Base-by-base conservation (phyloP, 2,888 invertebrate species). In the Melieria picta region DNA sequence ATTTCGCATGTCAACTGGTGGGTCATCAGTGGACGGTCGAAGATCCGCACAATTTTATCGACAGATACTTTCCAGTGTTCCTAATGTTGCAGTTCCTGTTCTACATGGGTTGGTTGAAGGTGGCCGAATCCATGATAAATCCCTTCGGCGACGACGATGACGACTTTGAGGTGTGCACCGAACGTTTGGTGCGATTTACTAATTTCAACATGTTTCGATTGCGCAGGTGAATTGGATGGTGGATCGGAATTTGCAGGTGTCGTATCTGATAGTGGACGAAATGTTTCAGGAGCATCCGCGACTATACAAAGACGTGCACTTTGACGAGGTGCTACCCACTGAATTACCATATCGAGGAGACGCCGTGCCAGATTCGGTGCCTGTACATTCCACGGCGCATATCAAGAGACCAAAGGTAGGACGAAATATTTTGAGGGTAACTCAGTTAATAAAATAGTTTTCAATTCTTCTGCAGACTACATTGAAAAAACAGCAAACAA, bases 261-360 rank as follows among this genome's bases (percentile, higher is more conserved):
- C 95, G 13, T 96, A 95, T 87, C 89, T 96, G 84, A 95, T 96
- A 78, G 96, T 96, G 52, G 96, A 96, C 83, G 96, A 95, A 87
- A 95, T 96, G 95, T 95, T 96, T 84, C 93, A 95, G 85, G 94
- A 95, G 79, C 95, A 95, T 87, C 95, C 95, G 0, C 93, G 94
- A 82, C 86, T 96, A 75, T 91, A 95, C 55, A 90, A 90, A 72
- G 96, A 96, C 88, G 95, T 95, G 83, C 96, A 95, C 83, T 96
- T 96, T 96, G 95, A 96, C 82, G 93, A 94, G 83, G 91, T 94
- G 75, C 93, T 94, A 82, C 95, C 95, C 0, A 89, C 91, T 9
- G 94, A 95, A 84, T 85, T 96, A 78, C 96, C 96, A 0, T 94
- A 96, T 86, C 69, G 74, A 0, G 90, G 95, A 0, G 91, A 93